These are phyloP conservation scores for Rhopalosiphum padi DNA, from an alignment of 1,140 invertebrate genomes.

Conservation along the genomic window DNA sequence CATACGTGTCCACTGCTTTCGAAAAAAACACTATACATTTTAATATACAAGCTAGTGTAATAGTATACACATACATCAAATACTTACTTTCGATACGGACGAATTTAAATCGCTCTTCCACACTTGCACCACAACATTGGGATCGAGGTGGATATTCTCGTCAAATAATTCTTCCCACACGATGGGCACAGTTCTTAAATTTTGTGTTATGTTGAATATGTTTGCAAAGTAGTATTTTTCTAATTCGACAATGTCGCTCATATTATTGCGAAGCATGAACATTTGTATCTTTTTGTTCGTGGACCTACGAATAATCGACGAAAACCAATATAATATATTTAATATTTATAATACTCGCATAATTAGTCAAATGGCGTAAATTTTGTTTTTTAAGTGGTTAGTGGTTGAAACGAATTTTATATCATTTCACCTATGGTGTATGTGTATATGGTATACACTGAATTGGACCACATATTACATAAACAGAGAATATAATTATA, in stretches of 20 bases:
- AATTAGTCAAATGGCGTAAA: background rate
- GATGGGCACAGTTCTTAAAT: conserved; percentile 69
- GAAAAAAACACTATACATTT: background rate
- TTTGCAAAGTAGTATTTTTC: conserved; percentile 76
- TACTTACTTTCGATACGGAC: background rate
- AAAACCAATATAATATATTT: background rate
- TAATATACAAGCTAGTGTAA: background rate
- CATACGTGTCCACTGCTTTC: background rate
- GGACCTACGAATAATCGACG: conserved; percentile 67
- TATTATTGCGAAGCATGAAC: conserved; percentile 74
- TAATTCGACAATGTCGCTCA: conserved; percentile 64
- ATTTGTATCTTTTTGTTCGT: conserved; percentile 76
- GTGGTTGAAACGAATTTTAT: background rate
- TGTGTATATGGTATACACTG: too few relatives aligned
- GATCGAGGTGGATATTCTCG: conserved; percentile 73
- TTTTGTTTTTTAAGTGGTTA: background rate
- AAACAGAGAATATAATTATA: background rate
- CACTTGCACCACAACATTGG: conserved; percentile 76
- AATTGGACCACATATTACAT: background rate
- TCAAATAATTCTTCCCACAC: conserved; percentile 95
- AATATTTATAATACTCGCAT: background rate
- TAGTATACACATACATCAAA: background rate
- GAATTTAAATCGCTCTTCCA: conserved; percentile 66
- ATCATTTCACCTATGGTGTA: background rate
- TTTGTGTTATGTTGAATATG: conserved; percentile 67